Evolutionary conservation across 2,888 invertebrate genomes (phyloP).

Genomic region (Apotomis betuletana): DNA sequence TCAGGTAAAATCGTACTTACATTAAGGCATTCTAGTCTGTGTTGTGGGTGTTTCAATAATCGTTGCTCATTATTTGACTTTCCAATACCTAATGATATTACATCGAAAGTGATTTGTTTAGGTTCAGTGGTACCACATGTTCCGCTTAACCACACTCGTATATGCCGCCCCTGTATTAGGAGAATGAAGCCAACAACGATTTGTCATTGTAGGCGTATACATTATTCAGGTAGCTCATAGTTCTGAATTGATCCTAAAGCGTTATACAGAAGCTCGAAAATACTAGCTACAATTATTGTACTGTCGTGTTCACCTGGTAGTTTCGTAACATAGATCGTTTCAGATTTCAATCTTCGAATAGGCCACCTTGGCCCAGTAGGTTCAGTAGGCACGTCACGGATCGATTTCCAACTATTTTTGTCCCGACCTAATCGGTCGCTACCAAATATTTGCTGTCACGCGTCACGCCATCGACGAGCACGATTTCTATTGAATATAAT

Average conservation of each 20-base stretch:
- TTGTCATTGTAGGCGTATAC: slow-evolving; percentile 11
- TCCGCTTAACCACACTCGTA: slow-evolving; percentile 4
- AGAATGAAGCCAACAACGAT: slow-evolving; percentile 15
- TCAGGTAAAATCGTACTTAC: no score
- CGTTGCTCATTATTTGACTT: no score
- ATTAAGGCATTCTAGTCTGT: no score
- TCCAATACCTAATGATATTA: background rate
- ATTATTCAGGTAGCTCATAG: slow-evolving; percentile 26
- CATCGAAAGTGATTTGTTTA: slow-evolving; percentile 8
- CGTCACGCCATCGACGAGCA: slow-evolving; percentile 34
- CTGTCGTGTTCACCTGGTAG: background rate
- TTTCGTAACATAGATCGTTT: background rate
- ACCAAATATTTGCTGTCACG: slow-evolving; percentile 43
- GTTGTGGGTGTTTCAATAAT: no score
- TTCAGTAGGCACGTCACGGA: slow-evolving; percentile 34
- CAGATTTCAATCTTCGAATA: slow-evolving; percentile 13
- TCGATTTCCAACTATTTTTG: slow-evolving; percentile 53
- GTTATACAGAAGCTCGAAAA: background rate
- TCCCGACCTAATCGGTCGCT: slow-evolving; percentile 47
- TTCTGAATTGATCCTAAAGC: slow-evolving; percentile 26
- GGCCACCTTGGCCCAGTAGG: background rate
- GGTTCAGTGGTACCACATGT: background rate
- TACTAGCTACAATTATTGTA: background rate
- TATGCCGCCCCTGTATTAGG: slow-evolving; percentile 13
- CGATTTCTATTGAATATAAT: slow-evolving; percentile 16